Evolutionary conservation across 2,113 vertebrate species (phyloP), one percentile per base, ranked within the genome.

Genomic region (Cheilinus undulatus): DNA sequence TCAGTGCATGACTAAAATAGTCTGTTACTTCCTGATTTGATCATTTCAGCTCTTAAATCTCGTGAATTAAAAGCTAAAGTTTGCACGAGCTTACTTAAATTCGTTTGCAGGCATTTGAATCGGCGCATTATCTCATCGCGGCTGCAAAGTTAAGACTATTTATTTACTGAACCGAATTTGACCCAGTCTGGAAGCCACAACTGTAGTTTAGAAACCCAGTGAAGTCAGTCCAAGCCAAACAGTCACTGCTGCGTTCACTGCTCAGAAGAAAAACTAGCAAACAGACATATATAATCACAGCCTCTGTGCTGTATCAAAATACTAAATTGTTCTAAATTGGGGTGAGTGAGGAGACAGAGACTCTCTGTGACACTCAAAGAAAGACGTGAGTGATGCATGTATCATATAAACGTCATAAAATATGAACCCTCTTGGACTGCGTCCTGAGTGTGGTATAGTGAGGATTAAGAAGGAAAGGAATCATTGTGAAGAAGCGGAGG

Each of bases 131-230:
- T 76, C 87, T 85, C 86, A 63, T 69, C 42, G 5, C 38, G 3
- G 57, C 75, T 46, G 54, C 62, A 48, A 51, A 71, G 71, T 46
- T 28, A 59, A 80, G 76, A 76, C 76, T 82, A 69, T 89, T 88
- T 89, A 83, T 87, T 84, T 86, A 80, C 82, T 86, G 85, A 91
- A 87, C 86, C 85, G 43, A 74, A 71, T 72, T 77, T 84, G 80
- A 83, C 84, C 88, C 76, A 22, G 80, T 46, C 53, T 81, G 76
- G 63, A 79, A 63, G 27, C 76, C 80, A 58, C 80, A 85, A 82
- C 86, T 87, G 86, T 36, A 86, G 73, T 76, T 75, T 65, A 11
- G 56, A 71, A 82, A 82, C 40, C 51, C 71, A 87, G 90, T 76
- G 76, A 85, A 87, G 88, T 50, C 57, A 74, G 58, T 73, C 86